Evolutionary conservation across 2,888 invertebrate species (phyloP).

Genomic region (Euphydryas editha): DNA sequence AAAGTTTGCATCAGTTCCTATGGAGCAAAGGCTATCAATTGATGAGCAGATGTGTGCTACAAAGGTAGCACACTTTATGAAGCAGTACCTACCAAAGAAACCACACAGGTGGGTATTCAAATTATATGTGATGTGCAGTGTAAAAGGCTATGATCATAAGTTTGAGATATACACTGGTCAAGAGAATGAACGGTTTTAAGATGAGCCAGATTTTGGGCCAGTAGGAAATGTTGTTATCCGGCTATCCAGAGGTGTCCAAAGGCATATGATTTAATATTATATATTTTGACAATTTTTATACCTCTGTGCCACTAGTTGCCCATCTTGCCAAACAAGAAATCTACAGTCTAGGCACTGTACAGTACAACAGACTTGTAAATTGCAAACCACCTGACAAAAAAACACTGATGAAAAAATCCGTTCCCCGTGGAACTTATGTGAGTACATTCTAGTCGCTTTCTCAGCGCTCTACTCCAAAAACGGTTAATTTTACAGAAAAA

Average conservation of each 20-base stretch:
- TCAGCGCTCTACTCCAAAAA: no score
- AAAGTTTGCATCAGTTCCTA: not conserved
- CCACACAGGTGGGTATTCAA: no score
- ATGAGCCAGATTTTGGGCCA: slow-evolving; percentile 52
- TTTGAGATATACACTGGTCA: no score
- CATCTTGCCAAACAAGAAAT: slow-evolving; percentile 51
- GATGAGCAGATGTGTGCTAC: not conserved
- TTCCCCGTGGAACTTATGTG: no score
- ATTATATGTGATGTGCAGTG: slow-evolving; percentile 10
- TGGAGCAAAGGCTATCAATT: not conserved
- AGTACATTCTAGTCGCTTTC: no score
- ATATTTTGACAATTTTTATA: slow-evolving; percentile 50
- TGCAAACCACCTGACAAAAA: no score
- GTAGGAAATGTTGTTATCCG: slow-evolving; percentile 48
- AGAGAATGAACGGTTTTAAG: slow-evolving; percentile 44
- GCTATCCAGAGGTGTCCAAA: slow-evolving; percentile 48
- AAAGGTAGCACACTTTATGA: not conserved
- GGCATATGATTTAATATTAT: no score
- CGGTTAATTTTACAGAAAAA: no score
- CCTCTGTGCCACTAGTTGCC: slow-evolving; percentile 48
- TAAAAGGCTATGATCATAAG: no score
- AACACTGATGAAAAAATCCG: no score
- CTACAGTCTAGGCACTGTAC: slow-evolving; percentile 44
- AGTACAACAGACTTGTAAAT: no score
- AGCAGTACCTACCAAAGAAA: no score